Evolutionary conservation across 2,113 vertebrate genomes (phyloP).

Genomic region (Coturnix japonica): DNA sequence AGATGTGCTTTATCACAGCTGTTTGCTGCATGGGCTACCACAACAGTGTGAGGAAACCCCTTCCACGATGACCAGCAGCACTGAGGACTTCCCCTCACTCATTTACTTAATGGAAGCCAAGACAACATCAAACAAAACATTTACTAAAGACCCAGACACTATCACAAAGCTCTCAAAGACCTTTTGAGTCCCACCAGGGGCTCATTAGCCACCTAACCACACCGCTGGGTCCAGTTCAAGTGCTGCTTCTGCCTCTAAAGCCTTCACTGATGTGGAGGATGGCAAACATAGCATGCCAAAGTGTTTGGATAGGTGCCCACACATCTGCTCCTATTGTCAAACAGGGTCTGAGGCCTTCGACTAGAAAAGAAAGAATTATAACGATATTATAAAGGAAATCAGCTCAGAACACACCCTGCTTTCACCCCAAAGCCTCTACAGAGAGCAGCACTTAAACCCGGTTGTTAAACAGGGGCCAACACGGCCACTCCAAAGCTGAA

Average conservation of each 20-base stretch:
- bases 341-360: rapidly evolving
- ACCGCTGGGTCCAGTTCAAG: rapidly evolving
- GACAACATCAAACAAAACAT: rapidly evolving
- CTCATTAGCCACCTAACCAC: rapidly evolving
- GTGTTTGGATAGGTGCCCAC: rapidly evolving
- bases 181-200: rapidly evolving
- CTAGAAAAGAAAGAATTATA: rapidly evolving
- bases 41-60: rapidly evolving
- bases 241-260: rapidly evolving
- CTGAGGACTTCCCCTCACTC: background rate
- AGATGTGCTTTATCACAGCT: background rate
- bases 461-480: rapidly evolving
- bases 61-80: background rate
- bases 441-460: rapidly evolving
- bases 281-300: rapidly evolving
- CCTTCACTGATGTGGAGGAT: rapidly evolving
- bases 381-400: rapidly evolving
- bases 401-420: background rate
- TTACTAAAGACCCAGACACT: rapidly evolving
- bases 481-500: rapidly evolving
- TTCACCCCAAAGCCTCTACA: background rate
- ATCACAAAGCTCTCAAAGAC: rapidly evolving
- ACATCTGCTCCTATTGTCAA: background rate
- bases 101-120: background rate
- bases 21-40: rapidly evolving